Conservation (phyloP, 2,113 vertebrate genomes). For the Perccottus glenii region DNA sequence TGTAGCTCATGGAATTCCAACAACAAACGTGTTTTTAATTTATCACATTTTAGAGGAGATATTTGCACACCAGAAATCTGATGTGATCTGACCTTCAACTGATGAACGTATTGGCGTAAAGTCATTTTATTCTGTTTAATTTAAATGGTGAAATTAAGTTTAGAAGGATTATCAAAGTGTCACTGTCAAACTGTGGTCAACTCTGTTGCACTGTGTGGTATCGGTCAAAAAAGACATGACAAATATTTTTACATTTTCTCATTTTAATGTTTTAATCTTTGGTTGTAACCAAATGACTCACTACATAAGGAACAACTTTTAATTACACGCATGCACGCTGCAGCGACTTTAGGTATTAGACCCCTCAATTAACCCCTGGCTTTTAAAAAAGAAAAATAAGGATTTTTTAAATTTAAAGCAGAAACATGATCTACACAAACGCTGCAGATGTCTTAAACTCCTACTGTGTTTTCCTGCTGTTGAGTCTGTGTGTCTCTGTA, state of each 20-base stretch:
- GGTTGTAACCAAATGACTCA: constrained; percentile 47
- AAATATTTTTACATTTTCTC: constrained; percentile 27
- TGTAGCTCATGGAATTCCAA: constrained; percentile 59
- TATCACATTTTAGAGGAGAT: constrained; percentile 37
- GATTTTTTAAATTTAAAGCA: constrained; percentile 21
- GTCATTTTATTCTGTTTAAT: constrained; percentile 15
- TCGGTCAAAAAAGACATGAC: constrained; percentile 11
- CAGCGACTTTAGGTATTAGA: constrained; percentile 7
- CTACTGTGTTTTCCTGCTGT: constrained; percentile 61
- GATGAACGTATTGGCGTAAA: constrained; percentile 30
- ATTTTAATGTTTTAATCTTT: constrained; percentile 20
- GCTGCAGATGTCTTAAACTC: constrained; percentile 42
- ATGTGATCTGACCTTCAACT: constrained; percentile 5
- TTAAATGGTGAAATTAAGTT: constrained; percentile 22
- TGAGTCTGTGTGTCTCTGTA: constrained; percentile 53
- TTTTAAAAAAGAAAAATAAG: constrained; percentile 26
- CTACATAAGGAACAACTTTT: constrained; percentile 46
- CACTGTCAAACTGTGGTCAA: constrained; percentile 26
- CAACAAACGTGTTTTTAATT: constrained; percentile 58
- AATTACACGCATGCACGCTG: constrained; percentile 24
- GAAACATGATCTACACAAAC: constrained; percentile 12
- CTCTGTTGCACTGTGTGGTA: constrained; percentile 8
- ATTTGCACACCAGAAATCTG: constrained; percentile 9
- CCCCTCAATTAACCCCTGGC: constrained; percentile 20
- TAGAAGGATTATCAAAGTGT: constrained; percentile 25